phyloP scores from a whole-genome alignment of 2,113 vertebrate species.

The Clarias magur region DNA sequence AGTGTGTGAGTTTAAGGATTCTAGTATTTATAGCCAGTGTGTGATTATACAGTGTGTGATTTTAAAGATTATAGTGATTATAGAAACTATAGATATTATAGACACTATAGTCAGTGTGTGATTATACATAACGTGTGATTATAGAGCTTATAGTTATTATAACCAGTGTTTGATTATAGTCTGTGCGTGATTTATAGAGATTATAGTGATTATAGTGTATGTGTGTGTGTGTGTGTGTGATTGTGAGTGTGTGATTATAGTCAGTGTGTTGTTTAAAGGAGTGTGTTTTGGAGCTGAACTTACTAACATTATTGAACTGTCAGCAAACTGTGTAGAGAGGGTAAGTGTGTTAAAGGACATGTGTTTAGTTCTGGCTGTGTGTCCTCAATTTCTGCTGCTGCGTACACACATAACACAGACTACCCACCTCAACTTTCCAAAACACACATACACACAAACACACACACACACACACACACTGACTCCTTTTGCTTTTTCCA shows the following conservation, averaged over 20 bases:
- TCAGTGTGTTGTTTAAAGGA: not conserved
- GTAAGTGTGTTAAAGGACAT: not conserved
- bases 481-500: not conserved
- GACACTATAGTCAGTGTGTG: not conserved
- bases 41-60: no score
- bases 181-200: not conserved
- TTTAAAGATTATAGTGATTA: no score
- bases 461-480: not conserved
- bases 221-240: not conserved
- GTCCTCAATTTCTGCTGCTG: not conserved
- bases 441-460: not conserved
- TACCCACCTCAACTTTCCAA: not conserved
- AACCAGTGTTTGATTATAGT: no score
- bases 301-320: not conserved
- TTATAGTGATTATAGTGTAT: not conserved
- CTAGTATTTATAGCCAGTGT: not conserved
- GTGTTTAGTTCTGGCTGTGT: not conserved
- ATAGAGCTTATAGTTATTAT: not conserved
- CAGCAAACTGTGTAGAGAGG: not conserved
- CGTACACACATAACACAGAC: conserved; percentile 7
- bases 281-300: not conserved
- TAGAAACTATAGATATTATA: no score
- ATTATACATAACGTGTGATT: no score
- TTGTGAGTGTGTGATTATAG: not conserved
- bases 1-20: not conserved